A percentile compares a stretch with the other conserved stretches of the same genome.
Evolutionary conservation across 2,113 vertebrate genomes (phyloP).

Genomic region (Phalacrocorax aristotelis): DNA sequence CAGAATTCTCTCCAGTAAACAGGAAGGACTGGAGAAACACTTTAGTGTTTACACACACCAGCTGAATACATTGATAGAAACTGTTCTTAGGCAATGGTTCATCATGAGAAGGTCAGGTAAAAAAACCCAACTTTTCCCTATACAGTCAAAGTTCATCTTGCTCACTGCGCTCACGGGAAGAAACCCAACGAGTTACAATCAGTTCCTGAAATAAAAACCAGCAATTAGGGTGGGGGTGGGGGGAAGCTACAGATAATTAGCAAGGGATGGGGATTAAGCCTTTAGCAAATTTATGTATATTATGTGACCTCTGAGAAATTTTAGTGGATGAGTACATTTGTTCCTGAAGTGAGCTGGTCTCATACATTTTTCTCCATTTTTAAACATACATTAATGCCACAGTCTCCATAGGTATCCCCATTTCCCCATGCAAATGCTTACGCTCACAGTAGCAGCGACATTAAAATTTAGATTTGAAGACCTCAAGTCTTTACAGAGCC

Average conservation of each 20-base stretch:
- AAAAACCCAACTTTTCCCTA: not conserved
- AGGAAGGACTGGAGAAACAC: not conserved
- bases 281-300: not conserved
- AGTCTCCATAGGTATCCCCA: not conserved
- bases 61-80: not conserved
- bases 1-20: not conserved
- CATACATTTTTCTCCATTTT: not conserved
- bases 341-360: not conserved
- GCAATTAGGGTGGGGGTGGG: not conserved
- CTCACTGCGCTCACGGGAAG: conserved; percentile 88
- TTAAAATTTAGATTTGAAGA: not conserved
- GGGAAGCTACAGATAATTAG: not conserved
- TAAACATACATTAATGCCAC: not conserved
- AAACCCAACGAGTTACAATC: conserved; percentile 90
- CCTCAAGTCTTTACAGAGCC: not conserved
- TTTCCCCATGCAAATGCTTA: not conserved
- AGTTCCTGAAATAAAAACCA: conserved; percentile 80
- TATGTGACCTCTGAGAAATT: not conserved
- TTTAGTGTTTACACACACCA: not conserved
- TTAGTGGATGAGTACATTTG: not conserved
- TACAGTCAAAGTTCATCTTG: conserved; percentile 77
- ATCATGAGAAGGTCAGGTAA: not conserved
- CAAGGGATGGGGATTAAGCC: not conserved
- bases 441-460: not conserved
- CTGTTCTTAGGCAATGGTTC: not conserved